These are phyloP conservation scores for Festucalex cinctus DNA, from an alignment of 2,113 vertebrate species.

Conservation along the genomic window DNA sequence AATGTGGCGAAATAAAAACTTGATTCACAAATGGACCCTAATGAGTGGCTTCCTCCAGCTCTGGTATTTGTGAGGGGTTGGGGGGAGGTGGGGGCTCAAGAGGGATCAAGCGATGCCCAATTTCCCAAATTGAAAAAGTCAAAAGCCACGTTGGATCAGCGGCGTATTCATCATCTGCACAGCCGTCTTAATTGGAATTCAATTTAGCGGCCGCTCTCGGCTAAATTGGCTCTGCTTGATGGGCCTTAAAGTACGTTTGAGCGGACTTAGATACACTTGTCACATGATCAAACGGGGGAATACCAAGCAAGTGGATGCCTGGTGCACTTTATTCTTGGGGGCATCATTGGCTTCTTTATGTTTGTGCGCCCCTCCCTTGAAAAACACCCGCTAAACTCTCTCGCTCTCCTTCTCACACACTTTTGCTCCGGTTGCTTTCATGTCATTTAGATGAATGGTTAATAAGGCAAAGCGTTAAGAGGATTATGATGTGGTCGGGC, in stretches of 20 bases:
- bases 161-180: slow-evolving; percentile 54
- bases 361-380: neutral
- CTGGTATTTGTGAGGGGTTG: neutral
- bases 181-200: slow-evolving; percentile 65
- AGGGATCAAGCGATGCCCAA: slow-evolving; percentile 45
- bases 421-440: slow-evolving; percentile 65
- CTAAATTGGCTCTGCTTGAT: slow-evolving; percentile 57
- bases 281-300: slow-evolving; percentile 73
- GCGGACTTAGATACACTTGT: slow-evolving; percentile 79
- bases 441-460: slow-evolving; percentile 79
- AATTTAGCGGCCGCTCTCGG: slow-evolving; percentile 53
- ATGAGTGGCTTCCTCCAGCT: slow-evolving; percentile 47
- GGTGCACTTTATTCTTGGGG: slow-evolving; percentile 65
- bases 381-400: slow-evolving; percentile 5
- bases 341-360: slow-evolving; percentile 69
- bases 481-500: slow-evolving; percentile 77
- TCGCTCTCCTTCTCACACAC: slow-evolving; percentile 26
- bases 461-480: slow-evolving; percentile 81
- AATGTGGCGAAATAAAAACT: slow-evolving; percentile 33
- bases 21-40: slow-evolving; percentile 45
- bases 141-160: slow-evolving; percentile 49
- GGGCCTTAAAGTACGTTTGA: slow-evolving; percentile 65
- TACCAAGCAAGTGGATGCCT: slow-evolving; percentile 66
- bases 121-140: slow-evolving; percentile 54
- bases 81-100: slow-evolving; percentile 23